Evolutionary conservation across 2,888 invertebrate species (phyloP).

Genomic region (Trileptium ribeirensis): DNA sequence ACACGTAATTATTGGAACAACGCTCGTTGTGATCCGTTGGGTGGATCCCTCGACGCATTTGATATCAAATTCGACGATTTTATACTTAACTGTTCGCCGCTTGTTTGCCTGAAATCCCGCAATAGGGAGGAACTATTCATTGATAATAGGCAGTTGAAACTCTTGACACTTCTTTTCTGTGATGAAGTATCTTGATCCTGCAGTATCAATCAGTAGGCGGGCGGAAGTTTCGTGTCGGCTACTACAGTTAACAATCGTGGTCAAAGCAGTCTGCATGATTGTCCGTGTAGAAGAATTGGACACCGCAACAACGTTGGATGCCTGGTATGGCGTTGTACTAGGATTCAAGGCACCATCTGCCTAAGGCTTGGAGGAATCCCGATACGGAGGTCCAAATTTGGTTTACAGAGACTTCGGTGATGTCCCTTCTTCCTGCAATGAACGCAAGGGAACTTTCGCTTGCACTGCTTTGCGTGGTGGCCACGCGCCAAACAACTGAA

Average conservation of each 20-base stretch:
- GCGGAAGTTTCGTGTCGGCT: background rate
- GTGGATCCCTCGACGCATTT: background rate
- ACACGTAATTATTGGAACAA: background rate
- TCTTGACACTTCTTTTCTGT: background rate
- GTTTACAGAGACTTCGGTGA: constrained; percentile 11
- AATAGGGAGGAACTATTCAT: background rate
- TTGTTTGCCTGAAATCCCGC: background rate
- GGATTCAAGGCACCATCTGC: background rate
- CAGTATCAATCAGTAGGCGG: constrained; percentile 7
- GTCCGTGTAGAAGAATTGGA: background rate
- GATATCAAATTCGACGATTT: background rate
- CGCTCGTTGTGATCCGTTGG: background rate
- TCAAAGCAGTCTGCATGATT: constrained; percentile 6
- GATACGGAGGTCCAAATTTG: background rate
- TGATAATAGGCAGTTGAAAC: background rate
- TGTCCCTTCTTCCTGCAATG: constrained; percentile 1
- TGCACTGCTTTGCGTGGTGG: constrained; percentile 5
- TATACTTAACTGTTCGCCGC: background rate
- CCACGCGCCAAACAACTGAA: constrained; percentile 2
- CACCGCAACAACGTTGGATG: background rate
- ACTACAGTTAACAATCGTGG: background rate
- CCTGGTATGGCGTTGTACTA: too few species aligned
- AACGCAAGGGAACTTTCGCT: background rate
- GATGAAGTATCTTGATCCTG: background rate
- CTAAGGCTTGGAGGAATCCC: background rate